Base-by-base conservation (phyloP, 2,888 invertebrate species). In the Antheraea assamensis region DNA sequence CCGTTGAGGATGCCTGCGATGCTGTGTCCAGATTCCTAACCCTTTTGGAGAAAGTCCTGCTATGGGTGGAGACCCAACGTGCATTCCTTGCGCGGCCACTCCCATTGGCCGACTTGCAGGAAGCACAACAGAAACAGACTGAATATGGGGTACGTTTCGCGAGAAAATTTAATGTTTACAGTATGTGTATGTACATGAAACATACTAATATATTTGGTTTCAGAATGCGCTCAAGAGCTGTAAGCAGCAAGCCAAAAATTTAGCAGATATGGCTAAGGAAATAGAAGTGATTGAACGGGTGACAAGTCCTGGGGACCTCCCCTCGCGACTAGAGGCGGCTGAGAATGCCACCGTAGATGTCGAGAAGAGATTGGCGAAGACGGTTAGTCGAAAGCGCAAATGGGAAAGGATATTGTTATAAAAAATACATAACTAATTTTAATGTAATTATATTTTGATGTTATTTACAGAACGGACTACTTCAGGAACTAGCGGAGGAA, bases 401-500 rank as follows among this genome's bases (percentile, higher is more conserved):
- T 2, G n/a, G 13, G 47, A n/a, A 21, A 17, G 19, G 17, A 0
- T 35, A 21, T 61, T 7, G 2, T 30, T 21, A 19, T 17, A 24
- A 10, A 31, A 70, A n/a, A 19, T 21, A 27, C 24, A 10, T 31
- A 19, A 47, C 35, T 68, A 31, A 66, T 3, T 15, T 66, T 27
- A 27, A 66, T 42, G 42, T 76, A 58, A 58, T 58, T 10, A 74
- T 74, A 77, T 75, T 71, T 78, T 79, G 5, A 30, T 64, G 27
- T 17, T 30, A 19, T 79, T 95, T 95, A 77, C 91, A 98, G 98
- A 97, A 97, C 87, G 97, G 98, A 70, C 93, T 98, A 81, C 95
- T 99, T 76, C 98, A 98, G 95, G 99, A 99, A 93, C 96, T 98
- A 73, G 97, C 97, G 71, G 98, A 98, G 88, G 98, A 99, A 94